phyloP scores from a whole-genome alignment of 2,113 vertebrate genomes.

The Oncorhynchus mykiss region DNA sequence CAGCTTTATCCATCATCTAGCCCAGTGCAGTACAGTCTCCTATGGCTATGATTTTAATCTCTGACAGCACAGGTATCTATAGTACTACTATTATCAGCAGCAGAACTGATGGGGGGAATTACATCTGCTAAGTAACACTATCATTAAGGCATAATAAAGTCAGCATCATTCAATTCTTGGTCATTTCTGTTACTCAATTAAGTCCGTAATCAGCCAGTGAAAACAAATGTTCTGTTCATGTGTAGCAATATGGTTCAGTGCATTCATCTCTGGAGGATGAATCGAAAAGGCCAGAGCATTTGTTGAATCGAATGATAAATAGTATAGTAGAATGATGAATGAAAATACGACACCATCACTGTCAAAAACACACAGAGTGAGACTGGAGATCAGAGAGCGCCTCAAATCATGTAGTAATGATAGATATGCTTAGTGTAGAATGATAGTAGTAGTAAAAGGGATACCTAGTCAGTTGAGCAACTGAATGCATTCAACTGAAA shows the following conservation, averaged over 20 bases:
- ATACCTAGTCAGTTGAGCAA: no score
- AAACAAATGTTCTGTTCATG: neutral
- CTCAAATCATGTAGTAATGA: conserved; percentile 63
- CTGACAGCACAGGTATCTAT: conserved; percentile 40
- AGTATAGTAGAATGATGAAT: neutral
- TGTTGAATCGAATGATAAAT: neutral
- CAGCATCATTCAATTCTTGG: conserved; percentile 19
- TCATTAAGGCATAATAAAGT: conserved; percentile 52
- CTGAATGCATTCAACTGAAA: no score
- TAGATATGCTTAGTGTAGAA: conserved; percentile 32
- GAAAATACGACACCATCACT: no score
- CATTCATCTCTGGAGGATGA: neutral
- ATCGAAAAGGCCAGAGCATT: neutral
- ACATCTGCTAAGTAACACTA: conserved; percentile 38
- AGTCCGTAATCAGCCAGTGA: conserved; percentile 23
- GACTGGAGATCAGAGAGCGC: no score
- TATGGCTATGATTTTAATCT: conserved; percentile 38
- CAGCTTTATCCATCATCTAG: conserved; percentile 44
- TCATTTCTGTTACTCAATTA: conserved; percentile 31
- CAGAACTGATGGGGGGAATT: conserved; percentile 38
- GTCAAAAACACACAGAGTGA: no score
- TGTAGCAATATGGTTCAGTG: neutral
- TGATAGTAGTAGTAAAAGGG: neutral
- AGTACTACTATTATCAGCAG: conserved; percentile 27
- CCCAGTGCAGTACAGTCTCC: conserved; percentile 27